Base-by-base conservation (phyloP, 2,888 invertebrate species). In the Luperina testacea region DNA sequence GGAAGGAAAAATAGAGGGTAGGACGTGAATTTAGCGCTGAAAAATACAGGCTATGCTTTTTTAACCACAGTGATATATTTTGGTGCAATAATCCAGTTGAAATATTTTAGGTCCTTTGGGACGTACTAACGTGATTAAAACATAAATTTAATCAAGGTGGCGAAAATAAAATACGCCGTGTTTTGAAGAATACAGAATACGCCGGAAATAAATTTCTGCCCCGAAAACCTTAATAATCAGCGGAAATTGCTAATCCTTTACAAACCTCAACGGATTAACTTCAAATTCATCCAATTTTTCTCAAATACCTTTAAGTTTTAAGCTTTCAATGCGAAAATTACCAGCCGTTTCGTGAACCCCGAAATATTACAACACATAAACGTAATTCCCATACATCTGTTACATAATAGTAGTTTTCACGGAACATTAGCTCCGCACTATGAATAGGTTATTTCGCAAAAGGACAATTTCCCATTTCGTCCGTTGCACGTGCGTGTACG, bases 371-470 rank as follows among this genome's bases (percentile, higher is more conserved):
- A 72, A 61, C 65, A 74, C 32, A 67, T 73, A 73, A 74, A 61
- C 73, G 85, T 85, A 81, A 84, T 76, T 78, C 86, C 67, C 76
- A 68, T 75, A 85, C 78, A 81, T 81, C 69, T 85, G 88, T 81
- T 81, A 75, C 68, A 75, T 79, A 80, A 82, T 65, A 83, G 74
- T 72, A 78, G 79, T 81, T 88, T 89, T 82, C 80, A 78, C 81
- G 80, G 81, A 71, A 84, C 88, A 87, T 87, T 87, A 88, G 84
- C 68, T 68, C 73, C 65, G 74, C 67, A 78, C 78, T 89, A 86
- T 88, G 84, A 89, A 88, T 88, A 88, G 88, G 77, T 83, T 88
- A 86, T 82, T 84, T 82, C 77, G 85, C 73, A 80, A 80, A 88
- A 84, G 90, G 83, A 86, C 86, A 87, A 80, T 87, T 88, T 88